Evolutionary conservation across 2,888 invertebrate species (phyloP).

Genomic region (Physocephala rufipes): DNA sequence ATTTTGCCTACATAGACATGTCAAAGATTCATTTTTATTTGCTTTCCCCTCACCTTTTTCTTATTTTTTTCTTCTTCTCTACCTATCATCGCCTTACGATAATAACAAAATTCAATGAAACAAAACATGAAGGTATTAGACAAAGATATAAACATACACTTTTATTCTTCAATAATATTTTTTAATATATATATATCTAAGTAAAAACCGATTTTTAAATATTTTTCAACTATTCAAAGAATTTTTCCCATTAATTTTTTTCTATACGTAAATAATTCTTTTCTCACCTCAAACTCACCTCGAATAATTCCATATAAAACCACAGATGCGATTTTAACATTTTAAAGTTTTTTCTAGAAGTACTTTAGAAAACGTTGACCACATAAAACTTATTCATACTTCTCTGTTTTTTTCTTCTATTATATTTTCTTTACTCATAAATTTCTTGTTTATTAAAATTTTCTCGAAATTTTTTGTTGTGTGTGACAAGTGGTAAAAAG

Average conservation of each 20-base stretch:
- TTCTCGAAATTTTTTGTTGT: constrained; percentile 19
- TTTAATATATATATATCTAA: background rate
- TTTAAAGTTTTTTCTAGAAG: constrained; percentile 10
- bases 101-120: background rate
- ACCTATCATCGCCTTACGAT: background rate
- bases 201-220: background rate
- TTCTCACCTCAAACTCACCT: constrained; percentile 15
- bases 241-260: constrained; percentile 11
- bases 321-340: constrained; percentile 15
- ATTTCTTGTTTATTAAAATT: constrained; percentile 18
- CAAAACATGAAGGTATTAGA: too few species aligned
- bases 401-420: constrained; percentile 34
- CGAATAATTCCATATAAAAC: constrained; percentile 24
- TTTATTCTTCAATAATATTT: background rate
- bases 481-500: constrained; percentile 14
- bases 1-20: constrained; percentile 39
- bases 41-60: constrained; percentile 29
- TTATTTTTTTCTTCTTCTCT: background rate
- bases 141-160: background rate
- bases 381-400: background rate
- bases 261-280: background rate
- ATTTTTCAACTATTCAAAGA: background rate
- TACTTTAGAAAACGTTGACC: constrained; percentile 14
- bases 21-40: constrained; percentile 32
- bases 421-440: constrained; percentile 37